Base-by-base conservation (phyloP, 2,113 vertebrate genomes). In the Cynoglossus semilaevis region DNA sequence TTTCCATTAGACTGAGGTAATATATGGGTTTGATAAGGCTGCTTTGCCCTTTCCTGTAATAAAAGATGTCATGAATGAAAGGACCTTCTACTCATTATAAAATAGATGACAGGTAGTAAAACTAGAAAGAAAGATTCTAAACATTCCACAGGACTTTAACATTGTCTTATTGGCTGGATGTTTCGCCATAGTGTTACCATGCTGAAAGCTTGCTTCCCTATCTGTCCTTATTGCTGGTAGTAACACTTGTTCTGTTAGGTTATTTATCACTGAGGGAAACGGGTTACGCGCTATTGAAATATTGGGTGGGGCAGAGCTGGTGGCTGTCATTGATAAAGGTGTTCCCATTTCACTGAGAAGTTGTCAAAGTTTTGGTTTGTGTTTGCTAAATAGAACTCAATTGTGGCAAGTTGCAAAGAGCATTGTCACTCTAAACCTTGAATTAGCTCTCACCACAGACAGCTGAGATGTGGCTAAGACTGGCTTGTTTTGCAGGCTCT, bases 271-370 rank as follows among this genome's bases (percentile, higher is more conserved):
- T 47, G 1, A 40, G 44, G 37, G 34, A 76, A 72, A 45, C 59
- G 44, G 72, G 63, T 63, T 81, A 63, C 53, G 15, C 48, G 51
- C 76, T 5, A 45, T 51, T 67, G 51, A 78, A 76, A 74, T 78
- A 90, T 85, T 78, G 83, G 89, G 86, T 84, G 86, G 67, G 78
- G 56, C 59, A 55, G 41, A 47, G 54, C 71, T 53, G 53, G 52
- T 63, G 18, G 7, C 63, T 19, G 37, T 68, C 70, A 88, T 83
- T 89, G 86, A 87, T 88, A 85, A 84, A 83, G 70, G 64, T 72
- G 76, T 51, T 49, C 29, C 62, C 29, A 19, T 76, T 80, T 79
- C 29, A 82, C 86, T 86, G 54, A 63, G 74, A 51, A 62, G 16
- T 85, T 90, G 83, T 54, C 71, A 70, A 80, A 91, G 90, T 34